Conservation (phyloP, 2,113 vertebrate species). For the Hippocampus zosterae region DNA sequence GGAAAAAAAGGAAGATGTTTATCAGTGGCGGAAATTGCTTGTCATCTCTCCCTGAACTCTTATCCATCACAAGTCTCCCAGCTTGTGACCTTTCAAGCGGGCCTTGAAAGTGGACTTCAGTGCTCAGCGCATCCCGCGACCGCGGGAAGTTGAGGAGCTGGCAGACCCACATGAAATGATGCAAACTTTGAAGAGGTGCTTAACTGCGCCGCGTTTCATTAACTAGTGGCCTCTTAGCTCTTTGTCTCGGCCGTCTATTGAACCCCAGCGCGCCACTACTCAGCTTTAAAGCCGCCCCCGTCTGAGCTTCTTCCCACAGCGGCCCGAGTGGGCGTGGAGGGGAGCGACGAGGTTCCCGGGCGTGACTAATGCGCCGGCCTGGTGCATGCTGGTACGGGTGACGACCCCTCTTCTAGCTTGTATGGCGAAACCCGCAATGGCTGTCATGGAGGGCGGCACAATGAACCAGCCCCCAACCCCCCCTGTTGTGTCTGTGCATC, state of each 20-base stretch:
- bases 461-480: slow-evolving; percentile 25
- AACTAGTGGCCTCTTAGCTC: slow-evolving; percentile 63
- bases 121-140: slow-evolving; percentile 8
- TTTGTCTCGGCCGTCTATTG: slow-evolving; percentile 63
- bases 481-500: not conserved
- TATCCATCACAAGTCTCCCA: slow-evolving; percentile 4
- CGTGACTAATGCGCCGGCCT: slow-evolving; percentile 63
- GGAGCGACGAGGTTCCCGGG: slow-evolving; percentile 29
- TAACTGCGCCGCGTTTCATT: slow-evolving; percentile 58
- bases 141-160: slow-evolving; percentile 44
- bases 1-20: slow-evolving; percentile 17
- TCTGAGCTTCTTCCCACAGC: slow-evolving; percentile 29
- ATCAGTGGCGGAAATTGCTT: slow-evolving; percentile 34
- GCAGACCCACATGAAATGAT: slow-evolving; percentile 40
- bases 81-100: slow-evolving; percentile 20
- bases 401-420: slow-evolving; percentile 15
- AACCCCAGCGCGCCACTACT: slow-evolving; percentile 35
- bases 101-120: not conserved
- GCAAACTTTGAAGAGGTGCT: slow-evolving; percentile 52
- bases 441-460: slow-evolving; percentile 36
- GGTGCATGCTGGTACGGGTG: slow-evolving; percentile 45
- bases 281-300: slow-evolving; percentile 26
- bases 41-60: slow-evolving; percentile 22
- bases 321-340: slow-evolving; percentile 24
- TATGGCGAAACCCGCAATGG: slow-evolving; percentile 27